Evolutionary conservation across 23 tunicate species (phyloP).

Genomic region (Trididemnum miniatum): DNA sequence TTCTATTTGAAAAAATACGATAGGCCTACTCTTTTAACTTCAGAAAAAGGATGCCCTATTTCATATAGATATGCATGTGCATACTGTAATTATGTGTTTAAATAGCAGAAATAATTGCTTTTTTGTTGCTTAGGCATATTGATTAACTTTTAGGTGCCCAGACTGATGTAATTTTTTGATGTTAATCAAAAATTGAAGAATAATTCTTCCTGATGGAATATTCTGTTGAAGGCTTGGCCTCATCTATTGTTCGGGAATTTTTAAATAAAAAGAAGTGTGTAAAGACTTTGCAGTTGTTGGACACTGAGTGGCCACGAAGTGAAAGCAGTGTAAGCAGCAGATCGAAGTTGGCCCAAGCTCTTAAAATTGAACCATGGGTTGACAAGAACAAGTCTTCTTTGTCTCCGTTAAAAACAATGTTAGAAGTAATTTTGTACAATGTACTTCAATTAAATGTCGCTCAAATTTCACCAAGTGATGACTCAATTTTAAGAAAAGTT

Average conservation of each 20-base stretch:
- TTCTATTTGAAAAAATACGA: too few relatives aligned
- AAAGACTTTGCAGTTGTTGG: constrained; percentile 45
- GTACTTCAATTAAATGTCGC: constrained; percentile 1
- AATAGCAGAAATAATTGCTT: too few relatives aligned
- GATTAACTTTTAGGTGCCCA: background rate
- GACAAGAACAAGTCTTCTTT: constrained; percentile 27
- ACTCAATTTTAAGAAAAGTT: too few relatives aligned
- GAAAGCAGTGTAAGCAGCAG: constrained; percentile 67
- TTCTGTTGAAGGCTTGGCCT: constrained; percentile 48
- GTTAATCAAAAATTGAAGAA: background rate
- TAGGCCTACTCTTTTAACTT: too few relatives aligned
- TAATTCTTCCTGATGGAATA: background rate
- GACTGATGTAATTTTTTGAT: background rate
- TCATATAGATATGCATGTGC: too few relatives aligned
- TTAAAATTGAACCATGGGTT: constrained; percentile 52
- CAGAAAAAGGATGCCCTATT: too few relatives aligned
- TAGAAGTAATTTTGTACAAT: constrained; percentile 59
- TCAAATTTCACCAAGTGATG: too few relatives aligned
- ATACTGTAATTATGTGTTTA: too few relatives aligned
- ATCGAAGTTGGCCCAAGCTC: constrained; percentile 53
- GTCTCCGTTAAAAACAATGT: constrained; percentile 43
- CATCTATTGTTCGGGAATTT: constrained; percentile 77
- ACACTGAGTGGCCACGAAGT: constrained; percentile 70
- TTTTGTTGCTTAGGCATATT: too few relatives aligned
- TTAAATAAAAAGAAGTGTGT: constrained; percentile 56